phyloP scores from a whole-genome alignment of 1,140 invertebrate species.

The Metopolophium dirhodum region DNA sequence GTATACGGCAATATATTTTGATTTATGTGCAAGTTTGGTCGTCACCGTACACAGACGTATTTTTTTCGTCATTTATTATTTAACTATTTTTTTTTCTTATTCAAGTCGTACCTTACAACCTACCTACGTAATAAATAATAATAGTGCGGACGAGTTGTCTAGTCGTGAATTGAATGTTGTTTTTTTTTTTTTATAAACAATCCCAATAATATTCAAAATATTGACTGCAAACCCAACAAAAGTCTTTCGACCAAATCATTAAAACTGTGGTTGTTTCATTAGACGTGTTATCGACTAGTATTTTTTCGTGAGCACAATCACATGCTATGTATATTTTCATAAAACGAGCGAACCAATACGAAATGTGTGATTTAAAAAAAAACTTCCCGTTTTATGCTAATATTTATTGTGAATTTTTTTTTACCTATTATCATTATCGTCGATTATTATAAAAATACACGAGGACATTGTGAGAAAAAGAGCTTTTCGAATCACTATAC shows the following conservation, averaged over 20 bases:
- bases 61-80: constrained; percentile 37
- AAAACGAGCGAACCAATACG: neutral
- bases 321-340: neutral
- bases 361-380: neutral
- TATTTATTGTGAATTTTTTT: neutral
- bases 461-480: neutral
- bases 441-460: neutral
- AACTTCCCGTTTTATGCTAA: neutral
- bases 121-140: neutral
- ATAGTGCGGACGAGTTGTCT: neutral
- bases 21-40: constrained; percentile 13
- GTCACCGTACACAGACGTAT: neutral
- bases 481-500: neutral
- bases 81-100: neutral
- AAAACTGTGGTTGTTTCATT: neutral
- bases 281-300: neutral
- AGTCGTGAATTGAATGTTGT: neutral
- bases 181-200: neutral
- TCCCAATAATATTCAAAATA: neutral
- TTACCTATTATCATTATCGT: neutral
- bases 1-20: neutral
- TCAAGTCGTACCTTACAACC: neutral
- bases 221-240: neutral
- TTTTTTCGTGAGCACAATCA: neutral
- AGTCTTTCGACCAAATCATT: neutral